Evolutionary conservation across 2,888 invertebrate genomes (phyloP).

Genomic region (Cartodere bifasciata): DNA sequence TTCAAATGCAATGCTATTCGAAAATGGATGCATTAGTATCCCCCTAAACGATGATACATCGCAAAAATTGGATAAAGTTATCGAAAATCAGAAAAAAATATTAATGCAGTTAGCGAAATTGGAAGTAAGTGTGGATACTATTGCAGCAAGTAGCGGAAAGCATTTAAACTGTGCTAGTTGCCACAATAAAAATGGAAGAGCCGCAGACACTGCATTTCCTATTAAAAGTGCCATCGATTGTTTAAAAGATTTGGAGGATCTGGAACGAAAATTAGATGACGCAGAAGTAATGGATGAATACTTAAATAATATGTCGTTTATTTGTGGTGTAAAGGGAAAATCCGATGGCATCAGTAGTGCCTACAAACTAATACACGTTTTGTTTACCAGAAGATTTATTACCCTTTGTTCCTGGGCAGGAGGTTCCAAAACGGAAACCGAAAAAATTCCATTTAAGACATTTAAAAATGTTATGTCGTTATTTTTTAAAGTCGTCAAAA

Average conservation of each 20-base stretch:
- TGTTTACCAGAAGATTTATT: conserved; percentile 6
- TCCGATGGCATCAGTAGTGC: conserved; percentile 2
- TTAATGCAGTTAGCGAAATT: conserved; percentile 1
- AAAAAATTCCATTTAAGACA: conserved; percentile 7
- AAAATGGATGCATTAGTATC: background rate
- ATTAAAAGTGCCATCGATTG: conserved; percentile 2
- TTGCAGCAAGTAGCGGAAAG: too few species aligned
- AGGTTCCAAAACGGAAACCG: conserved; percentile 1
- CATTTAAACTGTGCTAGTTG: too few species aligned
- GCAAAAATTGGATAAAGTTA: conserved; percentile 2
- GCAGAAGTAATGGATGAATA: conserved; percentile 5
- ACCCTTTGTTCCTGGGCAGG: conserved; percentile 8
- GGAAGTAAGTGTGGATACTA: conserved; percentile 4
- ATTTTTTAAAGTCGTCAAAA: conserved; percentile 3
- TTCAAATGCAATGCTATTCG: conserved; percentile 1
- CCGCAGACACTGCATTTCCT: too few species aligned
- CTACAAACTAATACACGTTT: conserved; percentile 3
- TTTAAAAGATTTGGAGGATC: conserved; percentile 2
- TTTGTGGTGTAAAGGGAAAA: conserved; percentile 4
- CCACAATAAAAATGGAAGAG: too few species aligned
- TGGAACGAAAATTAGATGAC: conserved; percentile 3
- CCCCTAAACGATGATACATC: background rate
- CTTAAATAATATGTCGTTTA: conserved; percentile 3
- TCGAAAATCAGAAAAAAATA: conserved; percentile 5
- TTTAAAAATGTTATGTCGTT: conserved; percentile 3